Base-by-base conservation (phyloP, 1,140 invertebrate genomes). In the Orchesella cincta region DNA sequence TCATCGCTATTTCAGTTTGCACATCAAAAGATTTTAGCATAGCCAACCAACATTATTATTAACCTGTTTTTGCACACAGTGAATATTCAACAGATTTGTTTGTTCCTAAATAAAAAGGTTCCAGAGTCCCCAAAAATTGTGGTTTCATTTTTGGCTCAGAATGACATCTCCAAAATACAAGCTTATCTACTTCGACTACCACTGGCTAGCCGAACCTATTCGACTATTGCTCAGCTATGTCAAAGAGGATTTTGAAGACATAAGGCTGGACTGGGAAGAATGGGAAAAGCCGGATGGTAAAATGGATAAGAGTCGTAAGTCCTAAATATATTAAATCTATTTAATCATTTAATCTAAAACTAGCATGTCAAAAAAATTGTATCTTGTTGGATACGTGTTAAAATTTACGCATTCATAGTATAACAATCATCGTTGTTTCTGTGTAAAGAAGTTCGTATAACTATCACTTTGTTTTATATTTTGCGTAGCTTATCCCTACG, bases 181-280 rank as follows among this genome's bases (percentile, higher is more conserved):
- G 54, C 82, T 91, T 14, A 84, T 84, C 0, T 91, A 91, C 79
- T 90, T 90, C 83, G 86, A 89, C 75, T 83, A 89, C 39, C 87
- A 87, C 81, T 90, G 90, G 2, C 83, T 90, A 18, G 90, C 85
- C 14, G 90, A 92, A 80, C 85, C 90, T 0, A 86, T 90, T 26
- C 85, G 91, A 14, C 88, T 87, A 34, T 79, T 92, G 5, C 82
- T 91, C 2, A 84, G 84, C 8, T 90, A 90, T 78, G 86, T 86
- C 1, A 87, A 86, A n/a, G 83, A 88, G 1, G 83, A 87, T 1
- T 91, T 88, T 82, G 88, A 90, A 78, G 91, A 92, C 81, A 81
- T 85, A 29, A 85, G 88, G 18, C 75, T 88, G 52, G 85, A 88
- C 3, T 31, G 78, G 0, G 85, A 86, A 36, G 83, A 87, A 29